phyloP scores from a whole-genome alignment of 2,797 vertebrate species.

The Chloroceryle amazona region DNA sequence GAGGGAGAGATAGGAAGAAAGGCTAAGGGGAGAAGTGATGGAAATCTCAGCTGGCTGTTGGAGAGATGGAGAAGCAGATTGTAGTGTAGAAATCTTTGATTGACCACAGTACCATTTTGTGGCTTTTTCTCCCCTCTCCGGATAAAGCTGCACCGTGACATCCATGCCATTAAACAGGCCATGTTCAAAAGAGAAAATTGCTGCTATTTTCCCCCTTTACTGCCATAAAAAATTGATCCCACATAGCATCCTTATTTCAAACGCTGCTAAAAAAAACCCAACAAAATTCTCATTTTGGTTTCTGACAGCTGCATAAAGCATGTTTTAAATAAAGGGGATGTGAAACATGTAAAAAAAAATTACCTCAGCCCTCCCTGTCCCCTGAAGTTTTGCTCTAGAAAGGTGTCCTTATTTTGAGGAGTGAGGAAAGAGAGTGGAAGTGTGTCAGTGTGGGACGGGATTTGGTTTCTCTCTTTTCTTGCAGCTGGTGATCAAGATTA shows the following conservation, averaged over 20 bases:
- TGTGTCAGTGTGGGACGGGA: neutral
- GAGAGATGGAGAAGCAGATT: conserved; percentile 50
- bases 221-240: conserved; percentile 87
- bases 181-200: conserved; percentile 86
- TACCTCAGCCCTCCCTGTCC: neutral
- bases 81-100: conserved; percentile 73
- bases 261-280: conserved; percentile 73
- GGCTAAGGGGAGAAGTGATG: conserved; percentile 21
- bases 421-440: neutral
- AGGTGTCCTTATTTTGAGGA: conserved; percentile 10
- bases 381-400: conserved; percentile 34
- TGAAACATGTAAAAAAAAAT: conserved; percentile 51
- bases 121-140: conserved; percentile 70
- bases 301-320: conserved; percentile 75
- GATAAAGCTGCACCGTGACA: conserved; percentile 80
- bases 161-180: conserved; percentile 84
- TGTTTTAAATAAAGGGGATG: conserved; percentile 47
- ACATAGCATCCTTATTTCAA: conserved; percentile 84
- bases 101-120: conserved; percentile 77
- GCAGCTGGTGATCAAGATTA: neutral
- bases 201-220: conserved; percentile 84
- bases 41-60: conserved; percentile 52
- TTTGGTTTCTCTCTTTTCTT: neutral
- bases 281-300: conserved; percentile 73
- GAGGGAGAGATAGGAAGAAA: neutral